Evolutionary conservation across 2,113 vertebrate genomes (phyloP), one percentile per base, ranked within the genome.

Genomic region (Gila orcuttii): DNA sequence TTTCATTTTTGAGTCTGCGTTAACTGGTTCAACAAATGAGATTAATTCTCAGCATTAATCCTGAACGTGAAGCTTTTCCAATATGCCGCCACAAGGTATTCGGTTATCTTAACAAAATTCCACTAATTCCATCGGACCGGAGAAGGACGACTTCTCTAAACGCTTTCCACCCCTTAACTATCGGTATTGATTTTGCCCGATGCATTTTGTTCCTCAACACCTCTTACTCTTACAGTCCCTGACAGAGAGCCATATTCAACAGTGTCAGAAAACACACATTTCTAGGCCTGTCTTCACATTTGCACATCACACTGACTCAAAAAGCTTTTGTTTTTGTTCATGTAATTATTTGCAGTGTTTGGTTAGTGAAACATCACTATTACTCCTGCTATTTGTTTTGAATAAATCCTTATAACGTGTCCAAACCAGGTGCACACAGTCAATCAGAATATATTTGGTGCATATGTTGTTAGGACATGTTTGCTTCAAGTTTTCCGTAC

Each of bases 11-110:
- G 77, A 12, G 21, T 79, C 33, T 6, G 1, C 7, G 6, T 79
- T 79, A 79, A 60, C 77, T 60, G 77, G 77, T 42, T 79, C 36
- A 42, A 42, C 23, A 10, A 79, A 79, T 79, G 9, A 62, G 77
- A 36, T 39, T 60, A 39, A 79, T 25, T 79, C 52, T 75, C 73
- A 45, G 21, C 77, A 60, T 79, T 62, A 42, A 62, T 79, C 77
- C 55, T 79, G 52, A 79, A 60, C n/a, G 77, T 79, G 55, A 79
- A n/a, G 77, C 36, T 79, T 79, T 79, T 42, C 55, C 77, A 62
- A 79, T 79, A 60, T 2, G 23, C 11, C 23, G 3, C 25, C 39
- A 10, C 6, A 2, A 4, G 31, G 55, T 79, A 33, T 62, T 42
- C 33, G 4, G 12, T 79, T 60, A 60, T 79, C 55, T 62, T n/a